Base-by-base conservation (phyloP, 23 tunicate species). In the Ciona savignyi region DNA sequence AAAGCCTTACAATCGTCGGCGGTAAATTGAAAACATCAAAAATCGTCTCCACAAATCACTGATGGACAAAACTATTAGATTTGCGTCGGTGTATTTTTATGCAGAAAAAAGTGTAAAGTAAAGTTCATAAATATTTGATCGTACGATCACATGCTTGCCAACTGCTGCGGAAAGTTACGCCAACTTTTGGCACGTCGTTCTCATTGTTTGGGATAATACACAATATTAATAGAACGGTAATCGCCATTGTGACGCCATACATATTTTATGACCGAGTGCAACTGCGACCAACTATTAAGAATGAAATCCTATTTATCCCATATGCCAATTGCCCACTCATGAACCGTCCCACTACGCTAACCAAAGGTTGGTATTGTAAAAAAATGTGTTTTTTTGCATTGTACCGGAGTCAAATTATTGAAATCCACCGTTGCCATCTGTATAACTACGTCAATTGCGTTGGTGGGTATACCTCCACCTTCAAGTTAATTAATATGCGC, bases 81-180 rank as follows among this genome's bases (percentile, higher is more conserved):
- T n/a, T n/a, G n/a, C n/a, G n/a, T n/a, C n/a, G n/a, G n/a, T n/a
- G n/a, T n/a, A n/a, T n/a, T n/a, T n/a, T n/a, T n/a, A n/a, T n/a
- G n/a, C n/a, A n/a, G n/a, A n/a, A n/a, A n/a, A n/a, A n/a, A n/a
- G n/a, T n/a, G n/a, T n/a, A n/a, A 15, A 15, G 56, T 15, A 42
- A 42, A 42, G 56, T 15, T 6, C 56, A 42, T 42, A 6, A 42
- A 42, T 42, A 42, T 42, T 42, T 42, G 56, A 42, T 42, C 15
- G 56, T 9, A 9, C 15, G 9, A 42, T 42, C 56, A 42, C 11
- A 42, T 42, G 56, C 11, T 15, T 15, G 56, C 9, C 56, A 15
- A 42, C 56, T 42, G 56, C 56, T 42, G 56, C 56, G 56, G 56
- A 42, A 42, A 42, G 56, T 42, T 42, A 15, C 56, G 56, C 56